Base-by-base conservation (phyloP, 2,888 invertebrate species). In the Teleiodes luculella region DNA sequence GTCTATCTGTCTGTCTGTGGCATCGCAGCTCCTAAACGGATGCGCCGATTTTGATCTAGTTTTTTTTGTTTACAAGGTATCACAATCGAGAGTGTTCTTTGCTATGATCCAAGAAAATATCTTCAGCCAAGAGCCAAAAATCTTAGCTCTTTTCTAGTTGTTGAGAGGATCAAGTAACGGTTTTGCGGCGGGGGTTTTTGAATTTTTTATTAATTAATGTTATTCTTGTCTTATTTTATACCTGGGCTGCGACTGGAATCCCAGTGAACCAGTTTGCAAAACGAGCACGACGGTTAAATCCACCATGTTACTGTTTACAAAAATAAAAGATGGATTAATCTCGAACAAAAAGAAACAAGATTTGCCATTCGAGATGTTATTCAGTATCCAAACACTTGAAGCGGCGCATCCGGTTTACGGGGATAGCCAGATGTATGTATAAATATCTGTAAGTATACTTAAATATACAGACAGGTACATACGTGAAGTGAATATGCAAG, bases 361-460 rank as follows among this genome's bases (percentile, higher is more conserved):
- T 56, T 47, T 14, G 68, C 67, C 64, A 59, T 52, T 65, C 56
- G 59, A 50, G 58, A 51, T 55, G 57, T 65, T 72, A 64, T 67
- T 67, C 62, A 31, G 59, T 62, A 61, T 65, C 64, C 67, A 72
- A 74, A 77, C 70, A 65, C 60, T 53, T 57, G 53, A 47, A 59
- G 61, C 54, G 57, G 57, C 63, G 67, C 65, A 77, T 83, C 85
- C 84, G 83, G 82, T 81, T 83, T 77, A 76, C 69, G 77, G 80
- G 83, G 68, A 80, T 83, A 83, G 80, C 83, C 84, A 78, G 69
- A 73, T 28, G 28, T 18, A 16, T 10, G 20, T 18, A 41, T 63
- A 56, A 10, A 31, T 35, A 24, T 55, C 3, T 24, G 3, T 4
- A 24, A 24, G 6, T 24, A 24, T 24, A 24, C 24, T n/a, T n/a